A percentile compares a stretch with the other conserved stretches of the same genome.
Conservation (phyloP, 1,140 invertebrate species). For the Hyles euphorbiae region DNA sequence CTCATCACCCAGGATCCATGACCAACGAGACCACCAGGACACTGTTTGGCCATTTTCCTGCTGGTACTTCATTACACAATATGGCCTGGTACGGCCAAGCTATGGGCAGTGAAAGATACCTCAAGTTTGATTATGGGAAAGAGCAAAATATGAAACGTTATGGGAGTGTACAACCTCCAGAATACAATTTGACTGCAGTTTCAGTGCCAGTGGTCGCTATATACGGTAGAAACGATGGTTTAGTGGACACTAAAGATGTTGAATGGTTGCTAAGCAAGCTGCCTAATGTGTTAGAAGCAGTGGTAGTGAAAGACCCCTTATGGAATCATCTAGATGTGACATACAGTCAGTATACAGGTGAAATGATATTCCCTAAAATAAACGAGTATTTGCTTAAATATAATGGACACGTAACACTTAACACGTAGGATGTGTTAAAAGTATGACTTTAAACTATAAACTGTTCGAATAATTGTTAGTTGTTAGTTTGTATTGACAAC, state of each 20-base stretch:
- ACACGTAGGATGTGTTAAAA: neutral
- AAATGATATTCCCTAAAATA: slow-evolving; percentile 48
- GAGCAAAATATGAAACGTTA: slow-evolving; percentile 63
- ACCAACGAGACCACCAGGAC: slow-evolving; percentile 13
- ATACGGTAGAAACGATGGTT: slow-evolving; percentile 50
- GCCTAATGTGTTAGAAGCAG: slow-evolving; percentile 42
- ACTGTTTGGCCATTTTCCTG: slow-evolving; percentile 79
- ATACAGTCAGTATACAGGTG: slow-evolving; percentile 36
- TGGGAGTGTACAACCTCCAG: slow-evolving; percentile 58
- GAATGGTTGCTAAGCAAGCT: slow-evolving; percentile 39
- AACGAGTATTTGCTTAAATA: slow-evolving; percentile 42
- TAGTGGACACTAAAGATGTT: slow-evolving; percentile 47
- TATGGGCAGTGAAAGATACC: slow-evolving; percentile 45
- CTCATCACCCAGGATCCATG: slow-evolving; percentile 8
- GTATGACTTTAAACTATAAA: too few relatives aligned
- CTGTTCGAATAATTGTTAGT: too few relatives aligned
- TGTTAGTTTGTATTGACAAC: too few relatives aligned
- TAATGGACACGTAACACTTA: too few relatives aligned
- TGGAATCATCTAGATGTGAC: slow-evolving; percentile 56
- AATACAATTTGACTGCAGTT: slow-evolving; percentile 72
- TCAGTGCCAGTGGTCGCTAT: slow-evolving; percentile 59
- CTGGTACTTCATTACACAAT: slow-evolving; percentile 82
- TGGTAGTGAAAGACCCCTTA: slow-evolving; percentile 38
- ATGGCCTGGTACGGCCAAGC: slow-evolving; percentile 77
- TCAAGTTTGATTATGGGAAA: slow-evolving; percentile 72